Evolutionary conservation across 2,113 vertebrate genomes (phyloP), one percentile per base, ranked within the genome.

Genomic region (Pandion haliaetus): DNA sequence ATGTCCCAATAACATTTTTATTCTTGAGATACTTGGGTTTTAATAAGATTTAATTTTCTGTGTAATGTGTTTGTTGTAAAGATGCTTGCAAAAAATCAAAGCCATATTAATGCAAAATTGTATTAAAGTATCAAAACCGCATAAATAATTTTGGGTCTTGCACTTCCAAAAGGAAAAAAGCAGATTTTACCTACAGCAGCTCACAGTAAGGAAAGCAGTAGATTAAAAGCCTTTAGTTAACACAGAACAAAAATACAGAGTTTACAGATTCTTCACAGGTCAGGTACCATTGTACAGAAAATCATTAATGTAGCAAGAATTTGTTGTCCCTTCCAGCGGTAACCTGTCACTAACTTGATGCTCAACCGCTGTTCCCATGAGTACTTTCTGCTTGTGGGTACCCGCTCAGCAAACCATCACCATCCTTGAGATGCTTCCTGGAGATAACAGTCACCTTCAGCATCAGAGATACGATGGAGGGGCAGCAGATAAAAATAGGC

Each of bases 381-480:
- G 45, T 66, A 12, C 15, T 38, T 65, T 21, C 7, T 80, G 21
- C n/a, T 54, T 32, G 14, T 4, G 3, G 24, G n/a, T 67, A 21
- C 62, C 52, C 9, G 17, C 67, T 78, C 40, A 61, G 55, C 61
- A 36, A 66, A 17, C 82, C 25, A 7, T 26, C 19, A 5, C 67
- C 44, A 4, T 31, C 12, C 52, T 40, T 21, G 24, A 42, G 67
- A 26, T 24, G 32, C 11, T 70, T 69, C 70, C 57, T 49, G 0
- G 0, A 54, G 72, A 49, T n/a, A 25, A 1, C 7, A 36, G 50
- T 67, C 32, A 23, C 49, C 59, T 73, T 59, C 45, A 45, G 57
- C 54, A 24, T 28, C 14, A 23, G 44, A 58, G 24, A 10, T 6
- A 2, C 0, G 3, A 28, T 17, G n/a, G 17, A 78, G 16, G 5